Evolutionary conservation across 1,140 invertebrate species (phyloP).

Genomic region (Hyles euphorbiae): DNA sequence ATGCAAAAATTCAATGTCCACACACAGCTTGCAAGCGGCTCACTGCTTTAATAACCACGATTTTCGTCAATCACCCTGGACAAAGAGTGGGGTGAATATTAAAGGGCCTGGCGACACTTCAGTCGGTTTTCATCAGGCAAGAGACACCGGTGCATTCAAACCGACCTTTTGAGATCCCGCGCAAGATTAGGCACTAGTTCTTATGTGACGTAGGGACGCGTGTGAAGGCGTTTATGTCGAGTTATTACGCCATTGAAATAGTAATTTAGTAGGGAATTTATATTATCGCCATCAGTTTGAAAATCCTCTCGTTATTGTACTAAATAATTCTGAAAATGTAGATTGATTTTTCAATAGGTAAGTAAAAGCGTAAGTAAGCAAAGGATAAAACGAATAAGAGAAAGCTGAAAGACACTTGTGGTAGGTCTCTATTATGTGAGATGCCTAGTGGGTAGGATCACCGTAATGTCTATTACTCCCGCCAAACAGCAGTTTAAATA

Average conservation of each 20-base stretch:
- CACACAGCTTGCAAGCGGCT: neutral
- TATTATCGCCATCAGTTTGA: no score
- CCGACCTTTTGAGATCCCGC: slow-evolving; percentile 67
- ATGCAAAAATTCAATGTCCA: slow-evolving; percentile 10
- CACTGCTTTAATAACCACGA: slow-evolving; percentile 30
- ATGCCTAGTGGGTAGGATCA: no score
- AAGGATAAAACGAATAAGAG: no score
- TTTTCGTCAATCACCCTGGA: slow-evolving; percentile 68
- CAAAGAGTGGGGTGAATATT: slow-evolving; percentile 68
- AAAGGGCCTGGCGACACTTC: slow-evolving; percentile 59
- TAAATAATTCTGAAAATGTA: no score
- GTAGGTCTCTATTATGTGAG: no score
- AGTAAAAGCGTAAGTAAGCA: no score
- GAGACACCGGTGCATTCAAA: slow-evolving; percentile 63
- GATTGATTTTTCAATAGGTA: no score
- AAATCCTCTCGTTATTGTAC: no score
- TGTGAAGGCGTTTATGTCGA: slow-evolving; percentile 6
- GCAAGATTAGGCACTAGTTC: slow-evolving; percentile 71
- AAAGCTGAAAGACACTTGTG: no score
- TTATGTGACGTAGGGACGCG: slow-evolving; percentile 42
- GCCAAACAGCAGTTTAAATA: no score
- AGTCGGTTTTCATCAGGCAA: slow-evolving; percentile 64
- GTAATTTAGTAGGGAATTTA: no score
- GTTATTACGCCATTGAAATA: neutral
- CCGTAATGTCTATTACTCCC: no score